Base-by-base conservation (phyloP, 2,113 vertebrate genomes). In the Todiramphus saurophagus region DNA sequence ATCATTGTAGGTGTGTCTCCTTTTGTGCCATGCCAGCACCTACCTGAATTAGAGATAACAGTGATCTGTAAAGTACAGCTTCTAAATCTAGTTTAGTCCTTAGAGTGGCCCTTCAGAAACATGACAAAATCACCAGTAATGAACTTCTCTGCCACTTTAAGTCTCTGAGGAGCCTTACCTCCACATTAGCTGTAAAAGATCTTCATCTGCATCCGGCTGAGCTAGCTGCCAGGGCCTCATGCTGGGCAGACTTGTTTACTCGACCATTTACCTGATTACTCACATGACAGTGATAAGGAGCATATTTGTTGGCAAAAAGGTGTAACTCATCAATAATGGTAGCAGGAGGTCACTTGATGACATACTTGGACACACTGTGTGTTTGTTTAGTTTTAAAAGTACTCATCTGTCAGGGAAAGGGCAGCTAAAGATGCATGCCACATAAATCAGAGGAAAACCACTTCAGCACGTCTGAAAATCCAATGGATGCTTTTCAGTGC, bases 291-390 rank as follows among this genome's bases (percentile, higher is more conserved):
- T 75, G 96, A 93, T 96, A 93, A 96, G 93, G 77, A 94, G 55
- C 0, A 3, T 83, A 91, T 95, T 95, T 97, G 86, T 88, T 84
- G 68, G 72, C 96, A 96, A 87, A 91, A 91, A 94, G 94, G 89
- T 95, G 94, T 93, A 96, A 86, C 79, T 94, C 94, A 95, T 96
- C 97, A 93, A 92, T 96, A 94, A 96, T 68, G 37, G 85, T 91
- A 80, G 82, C 87, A 87, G 87, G 46, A 96, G 92, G 90, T 83
- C 91, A 95, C 80, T 94, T 73, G 88, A 87, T 94, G 89, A 85
- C 92, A 95, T 66, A 50, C 66, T 94, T 87, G 91, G 83, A 66
- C 89, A 93, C 77, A 58, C 41, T 63, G 59, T 56, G 53, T 90
- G 86, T 94, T 94, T 92, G 75, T 91, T 92, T 95, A 81, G 83